Percentiles rank a stretch among this genome's conserved stretches.
These are phyloP conservation scores for Dysdera silvatica DNA, from an alignment of 1,140 invertebrate genomes.

Conservation along the genomic window DNA sequence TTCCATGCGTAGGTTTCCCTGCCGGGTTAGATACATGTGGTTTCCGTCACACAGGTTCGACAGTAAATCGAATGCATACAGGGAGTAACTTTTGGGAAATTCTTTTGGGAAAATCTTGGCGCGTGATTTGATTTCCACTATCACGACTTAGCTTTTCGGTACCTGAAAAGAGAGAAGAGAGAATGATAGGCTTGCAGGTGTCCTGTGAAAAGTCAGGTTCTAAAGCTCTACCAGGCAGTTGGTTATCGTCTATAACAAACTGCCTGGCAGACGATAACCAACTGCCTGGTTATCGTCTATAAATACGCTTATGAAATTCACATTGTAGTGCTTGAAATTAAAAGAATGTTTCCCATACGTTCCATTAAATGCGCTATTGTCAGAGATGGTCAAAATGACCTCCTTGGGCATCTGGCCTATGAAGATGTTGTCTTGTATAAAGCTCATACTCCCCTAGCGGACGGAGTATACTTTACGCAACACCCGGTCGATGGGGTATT, in stretches of 20 bases:
- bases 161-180: neutral
- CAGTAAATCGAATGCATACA: neutral
- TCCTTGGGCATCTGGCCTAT: neutral
- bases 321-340: constrained; percentile 1
- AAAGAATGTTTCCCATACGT: neutral
- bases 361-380: neutral
- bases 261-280: too few species aligned
- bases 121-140: neutral
- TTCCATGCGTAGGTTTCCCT: constrained; percentile 1
- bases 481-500: neutral
- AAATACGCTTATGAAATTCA: constrained; percentile 2
- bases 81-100: neutral
- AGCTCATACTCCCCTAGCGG: neutral
- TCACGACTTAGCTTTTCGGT: neutral
- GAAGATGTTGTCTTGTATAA: constrained; percentile 19
- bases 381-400: neutral
- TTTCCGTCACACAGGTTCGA: neutral
- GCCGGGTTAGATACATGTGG: neutral
- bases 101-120: too few species aligned
- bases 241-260: too few species aligned
- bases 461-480: neutral
- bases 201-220: neutral
- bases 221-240: neutral
- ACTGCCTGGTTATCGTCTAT: neutral
- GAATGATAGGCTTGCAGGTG: neutral